phyloP scores from a whole-genome alignment of 2,888 invertebrate species.

The Ceraclea dissimilis region DNA sequence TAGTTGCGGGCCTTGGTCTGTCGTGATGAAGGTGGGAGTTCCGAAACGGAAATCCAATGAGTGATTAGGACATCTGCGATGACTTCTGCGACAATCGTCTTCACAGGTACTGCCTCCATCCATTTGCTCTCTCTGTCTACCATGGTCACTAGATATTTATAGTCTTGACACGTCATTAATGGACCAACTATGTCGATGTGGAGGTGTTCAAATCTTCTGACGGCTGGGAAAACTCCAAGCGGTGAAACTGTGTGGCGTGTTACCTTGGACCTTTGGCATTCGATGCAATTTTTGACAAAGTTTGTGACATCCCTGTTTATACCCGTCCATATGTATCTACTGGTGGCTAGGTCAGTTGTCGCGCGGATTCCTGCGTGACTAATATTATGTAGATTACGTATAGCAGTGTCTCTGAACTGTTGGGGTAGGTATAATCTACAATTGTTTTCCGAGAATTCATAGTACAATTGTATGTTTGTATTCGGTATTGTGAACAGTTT shows the following conservation, averaged over 20 bases:
- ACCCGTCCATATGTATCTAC: slow-evolving; percentile 26
- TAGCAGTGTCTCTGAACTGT: background rate
- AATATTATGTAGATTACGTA: background rate
- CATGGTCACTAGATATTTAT: background rate
- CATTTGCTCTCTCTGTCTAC: background rate
- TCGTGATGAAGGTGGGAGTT: slow-evolving; percentile 23
- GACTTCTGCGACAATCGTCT: background rate
- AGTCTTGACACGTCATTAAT: background rate
- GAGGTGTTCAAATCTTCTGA: slow-evolving; percentile 28
- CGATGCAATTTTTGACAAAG: background rate
- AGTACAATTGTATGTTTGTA: background rate
- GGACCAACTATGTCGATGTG: background rate
- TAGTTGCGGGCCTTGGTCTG: slow-evolving; percentile 26
- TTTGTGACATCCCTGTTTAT: slow-evolving; percentile 22
- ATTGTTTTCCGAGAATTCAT: background rate
- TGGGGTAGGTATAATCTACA: background rate
- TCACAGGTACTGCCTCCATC: background rate
- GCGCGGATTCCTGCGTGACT: background rate
- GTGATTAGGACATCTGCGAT: background rate
- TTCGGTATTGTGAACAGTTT: background rate
- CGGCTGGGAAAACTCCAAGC: slow-evolving; percentile 13
- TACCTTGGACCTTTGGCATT: slow-evolving; percentile 2
- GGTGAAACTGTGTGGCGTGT: background rate
- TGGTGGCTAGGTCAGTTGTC: slow-evolving; percentile 8
- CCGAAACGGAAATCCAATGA: slow-evolving; percentile 29